Base-by-base conservation (phyloP, 2,797 vertebrate genomes). In the Ptychobarbus kaznakovi region DNA sequence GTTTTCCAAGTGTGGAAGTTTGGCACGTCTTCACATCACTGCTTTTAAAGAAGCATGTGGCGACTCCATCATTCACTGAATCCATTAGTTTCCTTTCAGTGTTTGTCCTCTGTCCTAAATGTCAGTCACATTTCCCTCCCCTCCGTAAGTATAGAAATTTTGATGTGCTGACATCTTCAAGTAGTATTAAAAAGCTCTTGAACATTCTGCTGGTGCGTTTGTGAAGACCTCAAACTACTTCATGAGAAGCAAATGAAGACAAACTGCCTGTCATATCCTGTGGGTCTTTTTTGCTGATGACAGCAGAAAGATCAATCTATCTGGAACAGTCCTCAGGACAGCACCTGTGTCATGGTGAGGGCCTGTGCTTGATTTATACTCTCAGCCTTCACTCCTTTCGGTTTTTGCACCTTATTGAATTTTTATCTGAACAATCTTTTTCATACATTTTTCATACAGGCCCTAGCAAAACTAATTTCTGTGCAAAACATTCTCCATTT, bases 321-420 rank as follows among this genome's bases (percentile, higher is more conserved):
- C 38, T 58, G 46, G 44, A 79, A 66, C 77, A 73, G 61, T 84
- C 66, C 66, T 81, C 46, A 81, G 86, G 81, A 61, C 12, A 16
- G 32, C 56, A 74, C 66, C n/a, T 85, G 25, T 66, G 65, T n/a
- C 73, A 51, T 4, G 12, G 56, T 32, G 9, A 5, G 18, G 10
- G 61, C 85, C 58, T 56, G 79, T 75, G 63, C 68, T 40, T 86
- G 32, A 86, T 87, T 44, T 25, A 35, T 46, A 79, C 16, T 78
- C 40, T 80, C 68, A 65, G 44, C 69, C 53, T 65, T n/a, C 5
- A 83, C 38, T 84, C 40, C 25, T 82, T 68, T 9, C 12, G 22
- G 13, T n/a, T 28, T 42, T 77, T 42, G 38, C n/a, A 69, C 25
- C 25, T 46, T 15, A 18, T 70, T 70, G 63, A n/a, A 49, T 28